Evolutionary conservation across 2,113 vertebrate genomes (phyloP).

Genomic region (Australoheros scitulus): DNA sequence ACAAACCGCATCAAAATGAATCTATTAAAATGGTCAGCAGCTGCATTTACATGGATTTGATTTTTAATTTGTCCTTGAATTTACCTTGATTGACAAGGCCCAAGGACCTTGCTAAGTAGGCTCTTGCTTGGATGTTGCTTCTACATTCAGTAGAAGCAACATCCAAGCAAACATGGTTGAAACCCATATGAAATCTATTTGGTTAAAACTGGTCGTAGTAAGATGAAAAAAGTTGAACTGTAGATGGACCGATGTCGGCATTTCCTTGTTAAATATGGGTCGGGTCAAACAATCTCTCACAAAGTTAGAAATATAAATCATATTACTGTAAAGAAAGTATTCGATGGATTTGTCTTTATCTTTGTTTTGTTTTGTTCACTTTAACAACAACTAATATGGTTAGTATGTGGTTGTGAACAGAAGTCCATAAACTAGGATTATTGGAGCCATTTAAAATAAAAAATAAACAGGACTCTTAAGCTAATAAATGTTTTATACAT

Average conservation of each 20-base stretch:
- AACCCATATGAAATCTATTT: neutral
- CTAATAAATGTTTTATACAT: fast-evolving
- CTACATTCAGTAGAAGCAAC: neutral
- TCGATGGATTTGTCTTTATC: too few relatives aligned
- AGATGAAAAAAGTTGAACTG: fast-evolving
- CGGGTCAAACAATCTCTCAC: neutral
- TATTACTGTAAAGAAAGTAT: neutral
- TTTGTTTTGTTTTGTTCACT: too few relatives aligned
- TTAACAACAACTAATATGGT: neutral
- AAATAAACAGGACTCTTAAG: neutral
- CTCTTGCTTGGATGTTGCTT: too few relatives aligned
- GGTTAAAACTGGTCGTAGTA: too few relatives aligned
- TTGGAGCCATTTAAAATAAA: too few relatives aligned
- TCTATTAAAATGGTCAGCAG: neutral
- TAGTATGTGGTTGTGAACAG: neutral
- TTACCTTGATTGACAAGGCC: neutral
- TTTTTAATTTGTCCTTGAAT: neutral
- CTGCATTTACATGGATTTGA: neutral
- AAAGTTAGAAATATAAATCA: neutral
- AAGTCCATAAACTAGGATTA: neutral
- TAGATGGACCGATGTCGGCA: neutral
- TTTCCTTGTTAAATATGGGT: neutral
- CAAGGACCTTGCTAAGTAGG: neutral
- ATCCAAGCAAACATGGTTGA: neutral
- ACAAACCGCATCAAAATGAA: too few relatives aligned